Base-by-base conservation (phyloP, 2,113 vertebrate genomes). In the Oryzias melastigma region DNA sequence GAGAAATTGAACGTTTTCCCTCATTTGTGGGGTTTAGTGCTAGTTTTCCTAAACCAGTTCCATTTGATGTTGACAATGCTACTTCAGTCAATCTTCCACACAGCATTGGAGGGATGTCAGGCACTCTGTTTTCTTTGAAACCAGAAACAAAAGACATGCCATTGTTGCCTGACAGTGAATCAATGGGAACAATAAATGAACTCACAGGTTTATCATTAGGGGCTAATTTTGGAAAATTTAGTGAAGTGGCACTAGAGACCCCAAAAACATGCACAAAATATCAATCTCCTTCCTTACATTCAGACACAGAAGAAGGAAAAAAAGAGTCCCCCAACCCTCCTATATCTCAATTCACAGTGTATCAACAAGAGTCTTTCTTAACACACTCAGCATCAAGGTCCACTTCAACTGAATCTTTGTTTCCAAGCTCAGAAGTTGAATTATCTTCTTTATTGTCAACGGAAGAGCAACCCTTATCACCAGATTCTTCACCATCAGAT, bases 171-270 rank as follows among this genome's bases (percentile, higher is more conserved):
- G 62, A 77, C 35, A 81, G 58, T 40, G 48, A 3, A 50, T 51
- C 41, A 22, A 75, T 80, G 2, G 35, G 35, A 35, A 10, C 7
- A 35, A 35, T 63, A 5, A 43, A 81, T 62, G 27, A 64, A 18
- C 63, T 55, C 3, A 65, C 58, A 48, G 14, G 27, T 47, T 74
- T 80, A 19, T 71, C 73, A 50, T 58, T 78, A 22, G 80, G 57
- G 29, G 85, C 83, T 13, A 70, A 75, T 15, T 29, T 84, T 58
- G 71, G 67, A 52, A 57, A 74, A 0, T 83, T 75, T 19, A 55
- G 20, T 50, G 49, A 43, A 8, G 14, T n/a, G 4, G 45, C 62
- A 4, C n/a, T 5, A 16, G 14, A 43, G 5, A 22, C 14, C 0
- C 35, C 73, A 3, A 52, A 35, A n/a, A 35, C 42, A 43, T n/a